Conservation (phyloP, 2,888 invertebrate genomes). For the Catocala fraxini region DNA sequence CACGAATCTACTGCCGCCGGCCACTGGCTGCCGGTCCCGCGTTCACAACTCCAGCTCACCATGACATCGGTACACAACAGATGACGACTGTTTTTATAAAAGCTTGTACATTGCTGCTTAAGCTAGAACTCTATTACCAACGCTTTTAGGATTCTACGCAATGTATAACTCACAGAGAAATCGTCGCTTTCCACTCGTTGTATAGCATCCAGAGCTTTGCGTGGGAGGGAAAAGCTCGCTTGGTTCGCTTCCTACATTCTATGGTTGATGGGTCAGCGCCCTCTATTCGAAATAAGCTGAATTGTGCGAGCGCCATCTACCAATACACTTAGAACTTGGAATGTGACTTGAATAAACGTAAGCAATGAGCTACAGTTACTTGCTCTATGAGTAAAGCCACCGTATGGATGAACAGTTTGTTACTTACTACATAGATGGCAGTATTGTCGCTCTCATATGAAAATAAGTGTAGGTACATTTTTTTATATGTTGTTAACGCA, state of each 20-base stretch:
- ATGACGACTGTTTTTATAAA: slow-evolving; percentile 11
- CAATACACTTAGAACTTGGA: slow-evolving; percentile 6
- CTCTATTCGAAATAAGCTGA: slow-evolving; percentile 39
- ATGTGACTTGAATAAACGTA: not conserved
- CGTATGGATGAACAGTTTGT: not conserved
- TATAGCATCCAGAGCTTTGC: slow-evolving; percentile 34
- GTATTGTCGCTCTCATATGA: not conserved
- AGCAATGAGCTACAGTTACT: not conserved
- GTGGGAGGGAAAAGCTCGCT: slow-evolving; percentile 60
- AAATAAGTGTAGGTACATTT: too few relatives aligned
- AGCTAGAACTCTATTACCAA: not conserved
- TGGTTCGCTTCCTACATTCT: slow-evolving; percentile 31
- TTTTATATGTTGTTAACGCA: too few relatives aligned
- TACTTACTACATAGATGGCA: not conserved
- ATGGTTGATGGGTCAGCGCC: slow-evolving; percentile 42
- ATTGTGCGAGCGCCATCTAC: slow-evolving; percentile 61
- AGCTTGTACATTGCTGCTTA: slow-evolving; percentile 42
- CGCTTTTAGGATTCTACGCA: slow-evolving; percentile 40
- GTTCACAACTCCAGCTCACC: slow-evolving; percentile 69
- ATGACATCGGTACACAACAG: slow-evolving; percentile 36
- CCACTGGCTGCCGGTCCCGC: slow-evolving; percentile 70
- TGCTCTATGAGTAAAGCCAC: not conserved
- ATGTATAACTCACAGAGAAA: slow-evolving; percentile 46
- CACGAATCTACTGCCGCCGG: slow-evolving; percentile 81
- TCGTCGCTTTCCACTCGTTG: slow-evolving; percentile 4